A percentile compares a stretch with the other conserved stretches of the same genome.
These are phyloP conservation scores for Passer domesticus DNA, from an alignment of 2,113 vertebrate species.

Conservation along the genomic window DNA sequence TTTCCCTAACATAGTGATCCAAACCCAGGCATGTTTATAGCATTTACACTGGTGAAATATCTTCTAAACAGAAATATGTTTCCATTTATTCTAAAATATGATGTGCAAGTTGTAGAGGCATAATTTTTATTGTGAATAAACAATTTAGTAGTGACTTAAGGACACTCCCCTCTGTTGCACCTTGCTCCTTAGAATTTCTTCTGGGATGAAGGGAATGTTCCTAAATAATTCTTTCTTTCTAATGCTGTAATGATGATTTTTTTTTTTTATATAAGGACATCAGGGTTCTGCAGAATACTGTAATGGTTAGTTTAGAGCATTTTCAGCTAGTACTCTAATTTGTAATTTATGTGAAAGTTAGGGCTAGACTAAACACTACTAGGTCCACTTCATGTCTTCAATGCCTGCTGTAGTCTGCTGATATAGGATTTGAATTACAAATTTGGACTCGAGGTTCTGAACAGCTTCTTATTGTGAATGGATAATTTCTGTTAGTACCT, in stretches of 20 bases:
- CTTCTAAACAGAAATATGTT: not conserved
- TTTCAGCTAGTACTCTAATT: not conserved
- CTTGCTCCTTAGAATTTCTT: not conserved
- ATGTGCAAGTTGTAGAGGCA: not conserved
- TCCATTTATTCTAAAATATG: not conserved
- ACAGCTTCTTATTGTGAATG: not conserved
- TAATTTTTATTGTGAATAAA: not conserved
- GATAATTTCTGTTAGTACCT: not conserved
- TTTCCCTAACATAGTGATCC: not conserved
- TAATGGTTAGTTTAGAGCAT: not conserved
- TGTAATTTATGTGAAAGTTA: not conserved
- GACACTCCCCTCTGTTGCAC: not conserved
- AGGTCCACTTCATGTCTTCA: not conserved
- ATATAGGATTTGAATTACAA: not conserved
- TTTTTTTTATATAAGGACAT: not conserved
- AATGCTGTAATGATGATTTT: not conserved
- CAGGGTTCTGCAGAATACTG: not conserved
- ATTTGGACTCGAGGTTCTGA: not conserved
- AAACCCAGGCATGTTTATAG: not conserved
- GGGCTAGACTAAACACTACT: not conserved
- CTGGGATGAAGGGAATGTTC: not conserved
- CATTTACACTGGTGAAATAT: not conserved
- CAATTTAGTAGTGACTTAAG: not conserved
- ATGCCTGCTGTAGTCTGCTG: not conserved
- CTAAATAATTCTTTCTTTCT: not conserved